These are phyloP conservation scores for Eupithecia exiguata DNA, from an alignment of 2,888 invertebrate species.

Conservation along the genomic window DNA sequence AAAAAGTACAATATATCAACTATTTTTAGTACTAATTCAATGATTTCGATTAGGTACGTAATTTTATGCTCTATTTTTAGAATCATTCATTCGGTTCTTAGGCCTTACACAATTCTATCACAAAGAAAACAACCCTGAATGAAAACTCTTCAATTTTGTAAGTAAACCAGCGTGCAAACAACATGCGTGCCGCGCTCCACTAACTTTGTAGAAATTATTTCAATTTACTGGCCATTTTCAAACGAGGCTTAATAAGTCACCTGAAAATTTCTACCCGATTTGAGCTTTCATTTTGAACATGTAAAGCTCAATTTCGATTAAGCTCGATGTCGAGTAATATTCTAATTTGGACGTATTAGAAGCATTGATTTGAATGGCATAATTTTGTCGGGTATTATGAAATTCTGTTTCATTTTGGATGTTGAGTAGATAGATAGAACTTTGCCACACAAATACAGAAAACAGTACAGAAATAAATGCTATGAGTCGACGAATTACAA, in stretches of 20 bases:
- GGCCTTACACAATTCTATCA: background rate
- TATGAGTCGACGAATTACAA: too few species aligned
- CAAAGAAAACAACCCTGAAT: background rate
- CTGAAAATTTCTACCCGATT: slow-evolving; percentile 1
- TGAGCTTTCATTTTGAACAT: slow-evolving; percentile 9
- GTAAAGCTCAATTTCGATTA: slow-evolving; percentile 12
- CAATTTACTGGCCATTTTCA: slow-evolving; percentile 21
- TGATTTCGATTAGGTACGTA: background rate
- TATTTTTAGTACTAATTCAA: background rate
- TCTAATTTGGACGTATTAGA: slow-evolving; percentile 5
- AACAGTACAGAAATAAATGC: too few species aligned
- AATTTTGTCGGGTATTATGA: slow-evolving; percentile 5
- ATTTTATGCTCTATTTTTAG: background rate
- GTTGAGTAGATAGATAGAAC: background rate
- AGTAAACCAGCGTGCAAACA: slow-evolving; percentile 13
- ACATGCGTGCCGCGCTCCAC: slow-evolving; percentile 21
- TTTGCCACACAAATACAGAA: too few species aligned
- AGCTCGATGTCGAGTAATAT: background rate
- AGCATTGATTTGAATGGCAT: slow-evolving; percentile 17
- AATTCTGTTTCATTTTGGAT: slow-evolving; percentile 14
- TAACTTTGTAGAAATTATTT: slow-evolving; percentile 25
- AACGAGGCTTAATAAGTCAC: slow-evolving; percentile 21
- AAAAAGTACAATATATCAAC: too few species aligned
- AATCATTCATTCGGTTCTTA: background rate
- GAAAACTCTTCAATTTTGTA: background rate